phyloP scores from a whole-genome alignment of 2,797 vertebrate species.

The Lophotriccus pileatus region DNA sequence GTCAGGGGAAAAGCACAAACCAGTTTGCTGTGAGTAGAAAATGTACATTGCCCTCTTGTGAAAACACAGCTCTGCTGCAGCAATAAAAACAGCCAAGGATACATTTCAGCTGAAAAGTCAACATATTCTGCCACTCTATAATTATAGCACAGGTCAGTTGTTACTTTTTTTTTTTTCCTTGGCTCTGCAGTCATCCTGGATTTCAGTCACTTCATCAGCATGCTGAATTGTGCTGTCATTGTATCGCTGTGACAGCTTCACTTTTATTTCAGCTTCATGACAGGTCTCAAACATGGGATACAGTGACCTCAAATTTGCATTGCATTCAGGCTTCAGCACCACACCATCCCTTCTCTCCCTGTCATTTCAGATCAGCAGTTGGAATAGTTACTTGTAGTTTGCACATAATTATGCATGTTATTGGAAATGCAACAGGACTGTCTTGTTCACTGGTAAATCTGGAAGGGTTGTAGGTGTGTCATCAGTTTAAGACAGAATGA shows the following conservation, averaged over 20 bases:
- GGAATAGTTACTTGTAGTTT: not conserved
- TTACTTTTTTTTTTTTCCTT: not conserved
- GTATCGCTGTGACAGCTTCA: not conserved
- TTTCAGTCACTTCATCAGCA: not conserved
- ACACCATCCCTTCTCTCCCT: not conserved
- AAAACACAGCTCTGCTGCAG: not conserved
- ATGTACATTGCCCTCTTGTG: not conserved
- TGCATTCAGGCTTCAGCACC: not conserved
- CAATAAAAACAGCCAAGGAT: not conserved
- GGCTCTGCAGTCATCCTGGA: not conserved
- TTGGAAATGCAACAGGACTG: not conserved
- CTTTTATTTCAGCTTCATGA: not conserved
- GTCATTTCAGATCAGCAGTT: not conserved
- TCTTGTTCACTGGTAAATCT: not conserved
- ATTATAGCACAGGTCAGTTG: not conserved
- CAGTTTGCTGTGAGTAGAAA: not conserved
- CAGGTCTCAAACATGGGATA: constrained; percentile 1
- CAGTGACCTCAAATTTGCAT: not conserved
- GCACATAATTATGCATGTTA: not conserved
- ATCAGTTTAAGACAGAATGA: not conserved
- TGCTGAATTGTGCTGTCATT: not conserved
- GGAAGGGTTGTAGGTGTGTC: not conserved
- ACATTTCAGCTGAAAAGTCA: not conserved
- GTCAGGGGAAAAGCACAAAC: not conserved
- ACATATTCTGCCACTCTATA: not conserved